Evolutionary conservation across 2,797 vertebrate species (phyloP).

Genomic region (Chrysocyon brachyurus): DNA sequence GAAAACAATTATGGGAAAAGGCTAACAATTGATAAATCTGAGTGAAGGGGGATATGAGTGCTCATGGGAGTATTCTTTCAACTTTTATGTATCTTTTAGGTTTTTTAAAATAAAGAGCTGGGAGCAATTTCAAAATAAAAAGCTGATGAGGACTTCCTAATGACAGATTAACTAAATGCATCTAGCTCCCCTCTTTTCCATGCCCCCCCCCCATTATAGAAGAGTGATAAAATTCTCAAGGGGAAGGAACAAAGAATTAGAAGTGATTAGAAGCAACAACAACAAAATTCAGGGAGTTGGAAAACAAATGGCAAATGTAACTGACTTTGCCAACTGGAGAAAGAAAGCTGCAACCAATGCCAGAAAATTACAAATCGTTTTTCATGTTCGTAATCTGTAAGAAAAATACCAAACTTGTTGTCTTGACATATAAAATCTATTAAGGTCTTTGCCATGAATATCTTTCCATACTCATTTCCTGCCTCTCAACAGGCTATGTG

Average conservation of each 20-base stretch:
- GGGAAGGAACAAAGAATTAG: background rate
- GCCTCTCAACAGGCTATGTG: background rate
- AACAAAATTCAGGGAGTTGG: background rate
- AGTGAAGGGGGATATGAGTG: background rate
- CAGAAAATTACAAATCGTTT: slow-evolving; percentile 13
- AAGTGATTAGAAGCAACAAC: background rate
- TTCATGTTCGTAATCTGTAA: background rate
- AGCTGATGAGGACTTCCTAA: background rate
- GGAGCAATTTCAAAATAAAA: background rate
- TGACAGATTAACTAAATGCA: background rate
- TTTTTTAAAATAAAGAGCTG: background rate
- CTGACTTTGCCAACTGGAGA: background rate
- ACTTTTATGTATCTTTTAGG: background rate
- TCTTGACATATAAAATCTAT: background rate
- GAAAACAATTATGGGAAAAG: background rate
- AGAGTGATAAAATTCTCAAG: background rate
- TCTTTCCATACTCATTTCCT: background rate
- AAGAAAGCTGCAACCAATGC: background rate
- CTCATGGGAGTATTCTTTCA: background rate
- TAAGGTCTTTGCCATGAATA: background rate
- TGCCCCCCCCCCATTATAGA: background rate
- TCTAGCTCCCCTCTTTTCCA: background rate
- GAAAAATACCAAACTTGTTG: background rate
- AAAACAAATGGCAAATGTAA: background rate
- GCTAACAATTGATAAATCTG: background rate